Evolutionary conservation across 2,113 vertebrate genomes (phyloP).

Genomic region (Sterna hirundo): DNA sequence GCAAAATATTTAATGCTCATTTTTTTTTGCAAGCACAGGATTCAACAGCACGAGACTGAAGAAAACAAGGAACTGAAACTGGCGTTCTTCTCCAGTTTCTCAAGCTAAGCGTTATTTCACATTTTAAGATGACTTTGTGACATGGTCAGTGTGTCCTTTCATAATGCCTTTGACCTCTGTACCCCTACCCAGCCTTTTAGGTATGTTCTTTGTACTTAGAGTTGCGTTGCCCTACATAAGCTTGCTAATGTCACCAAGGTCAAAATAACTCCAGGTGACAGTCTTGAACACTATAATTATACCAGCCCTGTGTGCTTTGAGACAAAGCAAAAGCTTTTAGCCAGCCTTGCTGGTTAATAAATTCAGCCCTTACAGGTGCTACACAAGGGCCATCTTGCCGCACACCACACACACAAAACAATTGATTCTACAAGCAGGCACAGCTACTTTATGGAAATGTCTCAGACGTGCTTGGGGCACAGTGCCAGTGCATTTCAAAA

Average conservation of each 20-base stretch:
- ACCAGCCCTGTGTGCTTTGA: neutral
- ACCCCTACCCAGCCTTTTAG: neutral
- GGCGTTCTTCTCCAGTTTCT: neutral
- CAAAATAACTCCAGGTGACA: neutral
- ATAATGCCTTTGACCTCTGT: neutral
- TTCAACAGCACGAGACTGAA: neutral
- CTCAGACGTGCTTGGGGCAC: neutral
- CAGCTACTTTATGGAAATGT: neutral
- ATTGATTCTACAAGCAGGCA: neutral
- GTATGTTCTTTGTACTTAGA: neutral
- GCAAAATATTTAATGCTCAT: neutral
- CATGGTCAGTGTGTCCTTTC: neutral
- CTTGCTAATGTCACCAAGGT: neutral
- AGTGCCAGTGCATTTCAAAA: neutral
- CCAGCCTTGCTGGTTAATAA: neutral
- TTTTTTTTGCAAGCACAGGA: neutral
- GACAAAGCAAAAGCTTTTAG: neutral
- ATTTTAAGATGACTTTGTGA: neutral
- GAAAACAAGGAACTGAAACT: neutral
- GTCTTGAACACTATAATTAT: neutral
- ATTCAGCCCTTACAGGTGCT: neutral
- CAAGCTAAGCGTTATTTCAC: neutral
- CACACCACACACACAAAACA: neutral
- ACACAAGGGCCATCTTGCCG: neutral
- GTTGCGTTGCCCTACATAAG: neutral